Base-by-base conservation (phyloP, 2,113 vertebrate species). In the Pterocles burchelli region DNA sequence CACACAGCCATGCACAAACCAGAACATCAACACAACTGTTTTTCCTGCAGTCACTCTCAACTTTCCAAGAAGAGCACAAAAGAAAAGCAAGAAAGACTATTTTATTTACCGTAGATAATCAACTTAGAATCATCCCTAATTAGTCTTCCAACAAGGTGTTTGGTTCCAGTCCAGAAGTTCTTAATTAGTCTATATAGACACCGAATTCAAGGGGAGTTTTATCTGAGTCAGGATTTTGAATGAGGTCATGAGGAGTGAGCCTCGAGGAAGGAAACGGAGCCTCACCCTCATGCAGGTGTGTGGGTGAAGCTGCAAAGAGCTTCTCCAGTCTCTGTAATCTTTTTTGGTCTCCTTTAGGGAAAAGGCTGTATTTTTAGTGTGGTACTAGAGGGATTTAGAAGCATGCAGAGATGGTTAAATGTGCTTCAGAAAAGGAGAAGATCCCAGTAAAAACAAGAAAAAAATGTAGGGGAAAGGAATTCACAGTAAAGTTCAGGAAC, bases 261-360 rank as follows among this genome's bases (percentile, higher is more conserved):
- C 91, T 57, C 0, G 2, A 87, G 93, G 89, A 95, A 89, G 72
- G 48, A 83, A 85, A 85, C 0, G 1, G 41, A 85, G 91, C 73
- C 89, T 95, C 88, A 74, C 52, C 72, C 85, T 66, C 65, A 28
- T 7, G 9, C 88, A 93, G 90, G 75, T 94, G 85, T 93, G 82
- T 81, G 36, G 84, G 81, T 81, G 78, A 96, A 92, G 67, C 13
- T 88, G 63, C 82, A 90, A 63, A 28, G 46, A 91, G 34, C 17
- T 95, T 63, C 79, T 83, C 9, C 38, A 43, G 14, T 26, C 43
- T 61, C 51, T 82, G 29, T 33, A 62, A 89, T 49, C 19, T 21
- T 70, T 70, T 82, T 59, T 36, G 7, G 19, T 25, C 17, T 26
- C 15, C 13, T 75, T 2, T 19, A 83, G 73, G 26, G 13, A 78